A percentile compares a stretch with the other conserved stretches of the same genome.
phyloP scores from a whole-genome alignment of 2,113 vertebrate genomes.

The Phyllopteryx taeniolatus region DNA sequence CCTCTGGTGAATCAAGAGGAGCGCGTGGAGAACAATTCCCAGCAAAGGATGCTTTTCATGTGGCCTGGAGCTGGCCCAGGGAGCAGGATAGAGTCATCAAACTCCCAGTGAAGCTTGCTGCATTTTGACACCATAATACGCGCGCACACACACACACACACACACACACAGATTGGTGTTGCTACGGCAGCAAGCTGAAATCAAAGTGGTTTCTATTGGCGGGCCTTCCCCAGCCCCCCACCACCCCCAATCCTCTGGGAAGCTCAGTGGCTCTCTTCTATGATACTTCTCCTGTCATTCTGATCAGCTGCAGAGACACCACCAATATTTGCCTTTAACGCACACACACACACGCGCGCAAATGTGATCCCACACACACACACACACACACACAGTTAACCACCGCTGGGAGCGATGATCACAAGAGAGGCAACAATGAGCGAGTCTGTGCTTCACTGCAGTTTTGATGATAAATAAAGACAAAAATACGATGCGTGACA shows the following conservation, averaged over 20 bases:
- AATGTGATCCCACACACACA: neutral
- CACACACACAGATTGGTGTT: constrained; percentile 49
- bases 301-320: constrained; percentile 46
- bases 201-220: constrained; percentile 56
- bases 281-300: constrained; percentile 61
- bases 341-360: neutral
- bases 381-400: constrained; percentile 13
- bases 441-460: constrained; percentile 20
- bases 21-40: neutral
- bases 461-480: constrained; percentile 46
- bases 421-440: constrained; percentile 35
- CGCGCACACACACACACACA: constrained; percentile 6
- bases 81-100: constrained; percentile 55
- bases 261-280: constrained; percentile 43
- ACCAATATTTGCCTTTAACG: constrained; percentile 20
- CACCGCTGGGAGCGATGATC: constrained; percentile 41
- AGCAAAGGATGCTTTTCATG: constrained; percentile 20
- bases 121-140: constrained; percentile 33
- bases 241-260: constrained; percentile 20
- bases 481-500: constrained; percentile 17
- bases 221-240: constrained; percentile 29
- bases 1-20: constrained; percentile 25
- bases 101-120: constrained; percentile 49
- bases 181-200: constrained; percentile 63
- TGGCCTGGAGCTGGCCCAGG: constrained; percentile 22